A percentile compares a stretch with the other conserved stretches of the same genome.
Conservation (phyloP, 2,797 vertebrate genomes). For the Botia almorhae region DNA sequence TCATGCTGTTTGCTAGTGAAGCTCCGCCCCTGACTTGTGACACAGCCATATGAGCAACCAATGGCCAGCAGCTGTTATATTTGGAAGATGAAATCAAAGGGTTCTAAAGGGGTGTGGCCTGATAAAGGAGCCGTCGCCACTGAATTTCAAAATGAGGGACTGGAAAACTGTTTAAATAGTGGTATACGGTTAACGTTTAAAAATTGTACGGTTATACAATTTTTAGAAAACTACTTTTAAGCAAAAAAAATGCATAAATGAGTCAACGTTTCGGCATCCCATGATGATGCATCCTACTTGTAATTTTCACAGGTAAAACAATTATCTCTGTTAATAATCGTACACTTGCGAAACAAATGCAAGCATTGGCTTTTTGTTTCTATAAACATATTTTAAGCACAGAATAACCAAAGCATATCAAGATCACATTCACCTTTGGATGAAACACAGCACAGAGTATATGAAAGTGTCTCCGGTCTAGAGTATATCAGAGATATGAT, state of each 20-base stretch:
- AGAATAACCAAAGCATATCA: neutral
- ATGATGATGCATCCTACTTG: no score
- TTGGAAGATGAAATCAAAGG: conserved; percentile 32
- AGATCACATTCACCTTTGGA: neutral
- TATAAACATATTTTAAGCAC: neutral
- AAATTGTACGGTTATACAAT: no score
- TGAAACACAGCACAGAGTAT: neutral
- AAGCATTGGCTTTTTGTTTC: neutral
- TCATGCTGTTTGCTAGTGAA: conserved; percentile 73
- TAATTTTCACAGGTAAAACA: no score
- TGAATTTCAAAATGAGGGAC: neutral
- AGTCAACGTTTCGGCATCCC: neutral
- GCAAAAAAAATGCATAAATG: neutral
- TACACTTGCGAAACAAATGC: neutral
- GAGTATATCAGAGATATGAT: neutral
- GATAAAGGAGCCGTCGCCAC: conserved; percentile 67
- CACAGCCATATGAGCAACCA: conserved; percentile 59
- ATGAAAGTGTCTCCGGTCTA: neutral
- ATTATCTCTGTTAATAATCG: neutral
- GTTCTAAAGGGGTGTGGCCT: conserved; percentile 65
- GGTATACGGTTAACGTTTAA: no score
- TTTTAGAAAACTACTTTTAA: neutral
- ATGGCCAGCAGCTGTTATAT: conserved; percentile 56
- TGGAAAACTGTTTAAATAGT: no score
- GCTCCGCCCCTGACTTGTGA: conserved; percentile 55